These are phyloP conservation scores for Lomographa bimaculata DNA, from an alignment of 2,888 invertebrate species.

Conservation along the genomic window DNA sequence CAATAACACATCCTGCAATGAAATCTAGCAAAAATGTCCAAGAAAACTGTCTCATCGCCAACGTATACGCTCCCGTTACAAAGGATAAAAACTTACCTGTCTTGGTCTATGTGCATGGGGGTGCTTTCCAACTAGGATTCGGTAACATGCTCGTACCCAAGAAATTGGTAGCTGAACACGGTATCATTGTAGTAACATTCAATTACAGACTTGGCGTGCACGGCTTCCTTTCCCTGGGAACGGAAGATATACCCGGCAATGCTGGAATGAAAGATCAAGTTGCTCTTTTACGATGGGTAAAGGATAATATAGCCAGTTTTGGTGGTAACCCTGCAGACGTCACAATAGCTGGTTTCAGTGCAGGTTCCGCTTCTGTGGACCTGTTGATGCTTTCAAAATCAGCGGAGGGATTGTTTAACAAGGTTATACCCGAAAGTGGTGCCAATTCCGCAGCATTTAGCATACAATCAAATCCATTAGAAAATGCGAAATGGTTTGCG, in stretches of 20 bases:
- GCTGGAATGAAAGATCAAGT: constrained; percentile 63
- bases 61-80: constrained; percentile 41
- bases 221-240: constrained; percentile 56
- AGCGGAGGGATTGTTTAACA: constrained; percentile 49
- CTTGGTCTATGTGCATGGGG: constrained; percentile 44
- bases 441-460: constrained; percentile 37
- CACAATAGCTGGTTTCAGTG: constrained; percentile 56
- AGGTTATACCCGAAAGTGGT: constrained; percentile 53
- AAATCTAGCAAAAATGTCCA: background rate
- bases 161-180: no score
- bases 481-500: constrained; percentile 48
- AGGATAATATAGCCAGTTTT: constrained; percentile 51
- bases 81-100: constrained; percentile 40
- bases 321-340: constrained; percentile 44
- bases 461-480: constrained; percentile 47
- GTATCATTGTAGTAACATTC: no score
- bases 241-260: constrained; percentile 54
- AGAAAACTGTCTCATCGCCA: constrained; percentile 41
- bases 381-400: constrained; percentile 48
- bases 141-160: no score
- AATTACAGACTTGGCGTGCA: constrained; percentile 52
- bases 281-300: constrained; percentile 49
- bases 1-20: background rate
- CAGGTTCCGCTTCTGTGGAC: constrained; percentile 51
- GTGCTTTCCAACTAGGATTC: constrained; percentile 30